Percentiles rank a stretch among this genome's conserved stretches.
phyloP scores from a whole-genome alignment of 2,888 invertebrate genomes.

The Rhyacophila evoluta region DNA sequence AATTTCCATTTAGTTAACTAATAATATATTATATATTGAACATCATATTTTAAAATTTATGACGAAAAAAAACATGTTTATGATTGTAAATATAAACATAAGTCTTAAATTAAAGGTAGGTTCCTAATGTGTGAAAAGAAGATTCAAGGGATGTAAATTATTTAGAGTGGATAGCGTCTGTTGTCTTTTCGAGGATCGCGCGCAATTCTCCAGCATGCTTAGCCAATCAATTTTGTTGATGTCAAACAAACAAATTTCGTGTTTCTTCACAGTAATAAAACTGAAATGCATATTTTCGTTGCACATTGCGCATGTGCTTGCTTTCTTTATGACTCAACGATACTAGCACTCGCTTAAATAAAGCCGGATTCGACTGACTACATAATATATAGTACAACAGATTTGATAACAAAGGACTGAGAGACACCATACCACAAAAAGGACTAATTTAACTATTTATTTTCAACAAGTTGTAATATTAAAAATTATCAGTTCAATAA shows the following conservation, averaged over 20 bases:
- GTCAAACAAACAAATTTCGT: conserved; percentile 7
- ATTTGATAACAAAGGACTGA: too few species aligned
- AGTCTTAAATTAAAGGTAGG: background rate
- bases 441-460: too few species aligned
- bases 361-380: too few species aligned
- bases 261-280: background rate
- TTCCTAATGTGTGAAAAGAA: background rate
- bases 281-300: background rate
- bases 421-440: too few species aligned
- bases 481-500: too few species aligned
- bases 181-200: background rate
- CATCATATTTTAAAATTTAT: too few species aligned
- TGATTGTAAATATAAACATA: background rate
- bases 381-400: too few species aligned
- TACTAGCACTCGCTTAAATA: background rate
- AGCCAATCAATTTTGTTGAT: background rate
- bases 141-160: background rate
- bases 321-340: background rate
- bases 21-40: too few species aligned
- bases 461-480: too few species aligned
- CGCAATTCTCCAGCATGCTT: background rate
- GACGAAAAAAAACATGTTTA: too few species aligned
- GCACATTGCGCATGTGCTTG: background rate
- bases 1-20: too few species aligned
- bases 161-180: background rate